phyloP scores from a whole-genome alignment of 1,140 invertebrate genomes.

The Bombus confusus region DNA sequence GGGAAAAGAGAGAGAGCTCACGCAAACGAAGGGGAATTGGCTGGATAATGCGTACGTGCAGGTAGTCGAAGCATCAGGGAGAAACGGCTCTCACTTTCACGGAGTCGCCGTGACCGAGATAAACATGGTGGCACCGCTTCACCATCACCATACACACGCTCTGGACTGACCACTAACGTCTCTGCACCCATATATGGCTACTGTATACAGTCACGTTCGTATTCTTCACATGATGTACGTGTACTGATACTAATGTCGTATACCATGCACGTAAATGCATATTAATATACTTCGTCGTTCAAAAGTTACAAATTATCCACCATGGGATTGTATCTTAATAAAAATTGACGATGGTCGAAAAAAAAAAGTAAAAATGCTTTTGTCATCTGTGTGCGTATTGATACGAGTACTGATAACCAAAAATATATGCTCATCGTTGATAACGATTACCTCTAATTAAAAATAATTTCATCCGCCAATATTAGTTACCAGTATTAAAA shows the following conservation, averaged over 20 bases:
- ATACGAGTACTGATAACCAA: no score
- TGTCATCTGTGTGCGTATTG: no score
- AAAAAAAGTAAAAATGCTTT: no score
- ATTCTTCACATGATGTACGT: not conserved
- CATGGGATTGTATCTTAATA: not conserved
- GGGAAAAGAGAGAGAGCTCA: slow-evolving; percentile 22
- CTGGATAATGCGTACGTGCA: slow-evolving; percentile 56
- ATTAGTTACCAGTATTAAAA: no score
- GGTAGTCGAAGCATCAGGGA: slow-evolving; percentile 57
- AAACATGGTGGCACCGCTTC: slow-evolving; percentile 73
- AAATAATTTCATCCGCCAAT: no score
- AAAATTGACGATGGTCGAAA: not conserved
- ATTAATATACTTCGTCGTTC: not conserved
- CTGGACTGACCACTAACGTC: slow-evolving; percentile 64
- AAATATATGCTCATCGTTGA: no score
- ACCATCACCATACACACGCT: slow-evolving; percentile 47
- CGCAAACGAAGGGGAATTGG: slow-evolving; percentile 59
- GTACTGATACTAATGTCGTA: not conserved
- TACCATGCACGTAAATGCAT: not conserved
- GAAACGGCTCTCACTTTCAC: slow-evolving; percentile 81
- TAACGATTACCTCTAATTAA: no score
- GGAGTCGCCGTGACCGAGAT: slow-evolving; percentile 82
- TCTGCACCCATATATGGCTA: slow-evolving; percentile 67
- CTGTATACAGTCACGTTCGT: slow-evolving; percentile 27
- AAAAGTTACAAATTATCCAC: not conserved